Base-by-base conservation (phyloP, 2,113 vertebrate species). In the Sula dactylatra region DNA sequence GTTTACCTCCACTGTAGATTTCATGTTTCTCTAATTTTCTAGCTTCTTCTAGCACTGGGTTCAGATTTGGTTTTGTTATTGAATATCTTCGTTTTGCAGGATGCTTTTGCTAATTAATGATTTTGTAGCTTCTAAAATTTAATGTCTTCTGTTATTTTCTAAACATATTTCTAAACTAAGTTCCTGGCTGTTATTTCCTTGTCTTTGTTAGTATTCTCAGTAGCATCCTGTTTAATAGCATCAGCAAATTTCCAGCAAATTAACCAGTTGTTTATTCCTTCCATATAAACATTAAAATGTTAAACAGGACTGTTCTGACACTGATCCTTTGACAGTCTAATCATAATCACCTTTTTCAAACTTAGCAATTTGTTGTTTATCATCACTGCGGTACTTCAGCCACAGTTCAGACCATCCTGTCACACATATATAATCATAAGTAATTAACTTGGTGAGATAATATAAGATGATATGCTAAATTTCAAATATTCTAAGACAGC, bases 221-320 rank as follows among this genome's bases (percentile, higher is more conserved):
- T 72, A 73, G 49, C 36, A 86, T 7, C 10, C 24, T 62, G 76
- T 61, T 86, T 95, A 96, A 93, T 76, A 90, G 54, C 78, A 85
- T 90, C 70, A 80, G 74, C 38, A 95, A 65, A 66, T 94, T 95
- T 93, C 55, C 40, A 84, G 55, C 61, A 92, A 90, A 94, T 95
- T 79, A 92, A 90, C 62, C 32, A 47, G 76, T 92, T 95, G 82
- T 83, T 92, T 94, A 80, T 93, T 73, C 56, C 82, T 88, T 90
- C 74, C 82, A 72, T 58, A 70, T 65, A 86, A 80, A 94, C 88
- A 90, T 86, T 56, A 49, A 95, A 92, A 93, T 83, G 59, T 95
- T 95, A 73, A 94, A 62, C 13, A 83, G 71, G 42, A 73, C 67
- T 88, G 20, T 90, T 90, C 49, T 77, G 62, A 62, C 62, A 62